Percentiles rank a stretch among this genome's conserved stretches.
Conservation (phyloP, 1,140 invertebrate species). For the Tribolium castaneum region DNA sequence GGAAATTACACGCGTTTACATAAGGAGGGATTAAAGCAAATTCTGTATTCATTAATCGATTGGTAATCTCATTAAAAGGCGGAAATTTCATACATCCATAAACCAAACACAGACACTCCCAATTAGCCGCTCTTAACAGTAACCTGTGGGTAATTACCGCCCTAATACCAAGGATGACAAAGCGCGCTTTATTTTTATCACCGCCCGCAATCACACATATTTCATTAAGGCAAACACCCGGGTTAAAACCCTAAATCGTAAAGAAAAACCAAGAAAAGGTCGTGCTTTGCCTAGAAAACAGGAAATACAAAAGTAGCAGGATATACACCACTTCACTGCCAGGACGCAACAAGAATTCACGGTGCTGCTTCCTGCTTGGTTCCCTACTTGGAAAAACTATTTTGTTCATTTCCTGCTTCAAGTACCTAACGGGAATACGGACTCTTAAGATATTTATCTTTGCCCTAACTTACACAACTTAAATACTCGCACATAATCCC, state of each 20-base stretch:
- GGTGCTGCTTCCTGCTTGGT: constrained; percentile 24
- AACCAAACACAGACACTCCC: constrained; percentile 30
- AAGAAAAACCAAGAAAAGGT: constrained; percentile 16
- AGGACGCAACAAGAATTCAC: constrained; percentile 34
- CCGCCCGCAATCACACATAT: neutral
- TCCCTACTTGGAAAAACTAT: constrained; percentile 32
- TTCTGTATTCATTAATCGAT: constrained; percentile 23
- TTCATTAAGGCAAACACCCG: neutral
- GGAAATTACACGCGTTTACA: constrained; percentile 23
- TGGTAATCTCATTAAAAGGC: constrained; percentile 32
- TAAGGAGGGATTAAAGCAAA: constrained; percentile 28
- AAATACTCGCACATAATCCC: neutral
- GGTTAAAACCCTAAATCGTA: constrained; percentile 21
- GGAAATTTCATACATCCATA: constrained; percentile 35
- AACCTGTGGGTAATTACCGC: constrained; percentile 32
- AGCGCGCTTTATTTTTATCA: constrained; percentile 1
- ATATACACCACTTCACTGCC: constrained; percentile 28
- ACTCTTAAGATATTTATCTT: constrained; percentile 27
- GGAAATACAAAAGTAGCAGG: constrained; percentile 35
- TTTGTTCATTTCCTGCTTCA: constrained; percentile 34
- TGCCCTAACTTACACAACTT: neutral
- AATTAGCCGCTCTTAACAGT: constrained; percentile 31
- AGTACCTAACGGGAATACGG: constrained; percentile 24
- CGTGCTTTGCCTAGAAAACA: constrained; percentile 30
- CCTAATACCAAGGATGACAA: constrained; percentile 15